These are phyloP conservation scores for Cyanoderma ruficeps DNA, from an alignment of 2,113 vertebrate species.

Conservation along the genomic window DNA sequence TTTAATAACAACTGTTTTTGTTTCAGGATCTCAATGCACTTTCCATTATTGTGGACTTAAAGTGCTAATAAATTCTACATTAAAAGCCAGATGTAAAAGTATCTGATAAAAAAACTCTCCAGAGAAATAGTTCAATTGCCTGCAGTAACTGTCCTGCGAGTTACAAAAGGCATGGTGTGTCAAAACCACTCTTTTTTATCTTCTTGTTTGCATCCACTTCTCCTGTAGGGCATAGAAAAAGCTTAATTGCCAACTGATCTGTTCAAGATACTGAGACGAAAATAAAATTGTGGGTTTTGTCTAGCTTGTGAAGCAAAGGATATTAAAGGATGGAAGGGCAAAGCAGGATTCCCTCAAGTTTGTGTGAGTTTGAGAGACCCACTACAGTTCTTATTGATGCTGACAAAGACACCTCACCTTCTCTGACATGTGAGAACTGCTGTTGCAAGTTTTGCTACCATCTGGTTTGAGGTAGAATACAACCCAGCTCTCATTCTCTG, in stretches of 20 bases:
- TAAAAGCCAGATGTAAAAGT: not conserved
- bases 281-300: not conserved
- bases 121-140: not conserved
- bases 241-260: not conserved
- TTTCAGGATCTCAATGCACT: not conserved
- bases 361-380: not conserved
- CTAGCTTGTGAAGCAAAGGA: not conserved
- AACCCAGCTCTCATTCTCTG: not conserved
- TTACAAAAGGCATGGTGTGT: not conserved
- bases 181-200: not conserved
- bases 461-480: not conserved
- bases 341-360: not conserved
- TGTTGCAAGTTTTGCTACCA: not conserved
- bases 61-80: slow-evolving; percentile 4
- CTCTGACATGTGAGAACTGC: not conserved
- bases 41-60: not conserved
- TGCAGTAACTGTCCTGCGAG: not conserved
- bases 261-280: not conserved
- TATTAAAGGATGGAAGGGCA: not conserved
- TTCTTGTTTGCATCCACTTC: not conserved
- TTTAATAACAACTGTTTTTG: slow-evolving; percentile 32
- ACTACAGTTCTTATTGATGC: not conserved
- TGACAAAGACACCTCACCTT: not conserved
- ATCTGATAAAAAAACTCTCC: not conserved
- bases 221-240: not conserved